These are phyloP conservation scores for Pseudorectes ferrugineus DNA, from an alignment of 2,113 vertebrate genomes.

Conservation along the genomic window DNA sequence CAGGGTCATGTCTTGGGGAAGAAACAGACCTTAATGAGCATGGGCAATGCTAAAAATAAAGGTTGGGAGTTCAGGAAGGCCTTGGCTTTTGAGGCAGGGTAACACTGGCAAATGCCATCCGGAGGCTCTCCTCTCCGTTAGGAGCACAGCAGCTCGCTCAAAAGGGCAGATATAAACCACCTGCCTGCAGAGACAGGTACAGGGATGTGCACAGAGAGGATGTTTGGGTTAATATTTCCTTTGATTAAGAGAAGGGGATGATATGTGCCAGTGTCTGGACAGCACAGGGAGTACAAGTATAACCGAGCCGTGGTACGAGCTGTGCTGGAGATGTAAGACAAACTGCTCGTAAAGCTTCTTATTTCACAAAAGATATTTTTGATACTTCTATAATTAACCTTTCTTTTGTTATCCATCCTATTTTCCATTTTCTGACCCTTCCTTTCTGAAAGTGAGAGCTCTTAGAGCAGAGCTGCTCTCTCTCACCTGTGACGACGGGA, in stretches of 20 bases:
- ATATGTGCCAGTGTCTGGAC: not conserved
- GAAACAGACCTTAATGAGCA: not conserved
- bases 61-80: not conserved
- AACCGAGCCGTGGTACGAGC: not conserved
- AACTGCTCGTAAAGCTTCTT: not conserved
- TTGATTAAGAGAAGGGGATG: not conserved
- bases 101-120: not conserved
- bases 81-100: not conserved
- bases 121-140: not conserved
- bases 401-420: not conserved
- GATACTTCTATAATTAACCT: not conserved
- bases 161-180: not conserved
- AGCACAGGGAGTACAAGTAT: not conserved
- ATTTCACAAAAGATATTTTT: not conserved
- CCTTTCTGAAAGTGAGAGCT: not conserved
- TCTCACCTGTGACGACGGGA: not conserved
- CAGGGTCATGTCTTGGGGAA: not conserved
- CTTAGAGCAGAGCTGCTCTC: not conserved
- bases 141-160: not conserved
- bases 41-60: not conserved
- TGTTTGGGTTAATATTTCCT: not conserved
- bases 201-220: not conserved
- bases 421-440: not conserved
- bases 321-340: not conserved
- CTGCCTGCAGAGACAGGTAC: not conserved